Percentiles rank a stretch among this genome's conserved stretches.
Conservation (phyloP, 2,797 vertebrate genomes). For the Alauda arvensis region DNA sequence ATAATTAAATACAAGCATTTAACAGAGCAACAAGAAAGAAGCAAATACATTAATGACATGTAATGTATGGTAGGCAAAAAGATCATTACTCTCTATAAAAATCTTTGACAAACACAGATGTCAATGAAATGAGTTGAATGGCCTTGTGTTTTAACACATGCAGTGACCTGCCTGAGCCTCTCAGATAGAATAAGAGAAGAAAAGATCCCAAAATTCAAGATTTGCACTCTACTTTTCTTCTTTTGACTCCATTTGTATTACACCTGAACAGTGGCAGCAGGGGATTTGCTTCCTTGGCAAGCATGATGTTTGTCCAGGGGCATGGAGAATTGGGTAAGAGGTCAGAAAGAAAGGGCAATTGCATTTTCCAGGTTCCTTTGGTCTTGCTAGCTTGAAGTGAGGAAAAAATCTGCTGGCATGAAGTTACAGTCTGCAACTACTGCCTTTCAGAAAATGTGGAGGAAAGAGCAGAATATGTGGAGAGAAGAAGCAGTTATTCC, state of each 20-base stretch:
- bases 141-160: neutral
- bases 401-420: neutral
- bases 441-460: neutral
- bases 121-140: neutral
- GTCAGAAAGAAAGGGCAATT: neutral
- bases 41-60: slow-evolving; percentile 11
- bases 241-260: neutral
- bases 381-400: neutral
- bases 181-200: neutral
- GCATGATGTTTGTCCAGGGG: neutral
- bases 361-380: neutral
- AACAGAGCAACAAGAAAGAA: slow-evolving; percentile 26
- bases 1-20: slow-evolving; percentile 20
- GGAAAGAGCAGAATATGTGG: neutral
- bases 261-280: neutral
- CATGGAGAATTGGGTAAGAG: neutral
- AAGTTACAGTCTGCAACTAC: neutral
- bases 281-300: neutral
- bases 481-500: neutral
- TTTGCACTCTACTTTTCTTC: slow-evolving; percentile 1
- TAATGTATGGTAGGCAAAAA: neutral
- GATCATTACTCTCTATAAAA: neutral
- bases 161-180: neutral
- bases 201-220: neutral
- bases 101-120: neutral